Base-by-base conservation (phyloP, 2,113 vertebrate genomes). In the Callochromis pleurospilus region DNA sequence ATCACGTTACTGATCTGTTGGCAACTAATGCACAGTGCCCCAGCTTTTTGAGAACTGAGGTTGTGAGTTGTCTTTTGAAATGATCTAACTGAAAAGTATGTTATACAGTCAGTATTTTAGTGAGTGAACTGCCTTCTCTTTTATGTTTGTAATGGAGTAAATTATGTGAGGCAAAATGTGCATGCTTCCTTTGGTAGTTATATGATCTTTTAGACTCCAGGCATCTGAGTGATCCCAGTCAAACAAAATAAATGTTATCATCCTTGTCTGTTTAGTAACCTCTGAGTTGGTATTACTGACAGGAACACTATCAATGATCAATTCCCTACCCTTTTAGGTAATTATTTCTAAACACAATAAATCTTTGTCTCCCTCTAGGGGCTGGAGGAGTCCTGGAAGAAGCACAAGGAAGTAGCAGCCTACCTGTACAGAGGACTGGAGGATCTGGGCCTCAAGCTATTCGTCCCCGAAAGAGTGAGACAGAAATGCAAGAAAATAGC, bases 361-460 rank as follows among this genome's bases (percentile, higher is more conserved):
- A 75, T 89, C 53, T 93, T 62, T 94, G 79, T 86, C 83, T 87
- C 84, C 89, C 80, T 85, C 82, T 94, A 99, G 98, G 97, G 98
- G 33, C 95, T 99, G 91, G 97, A 99, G 89, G 95, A 85, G 12
- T 98, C 96, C 0, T 99, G 99, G 99, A 95, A 68, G 42, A 93
- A 87, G 5, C 98, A 99, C 90, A 95, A 11, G 3, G 96, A 97
- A 82, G 96, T 94, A 80, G 95, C 97, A 0, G 15, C 89, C 1
- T 96, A 96, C 31, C 93, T 99, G 26, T 97, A 98, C 45, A 93
- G 87, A 81, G 97, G 97, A 19, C 93, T 99, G 81, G 93, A 95
- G 6, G 95, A 95, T 55, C 83, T 99, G 83, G 99, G 98, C 5
- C 94, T 99, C 2, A 95, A 98, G 92, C 97, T 99, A 38, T 99